phyloP scores from a whole-genome alignment of 1,140 invertebrate genomes.

The Ceratitis capitata region DNA sequence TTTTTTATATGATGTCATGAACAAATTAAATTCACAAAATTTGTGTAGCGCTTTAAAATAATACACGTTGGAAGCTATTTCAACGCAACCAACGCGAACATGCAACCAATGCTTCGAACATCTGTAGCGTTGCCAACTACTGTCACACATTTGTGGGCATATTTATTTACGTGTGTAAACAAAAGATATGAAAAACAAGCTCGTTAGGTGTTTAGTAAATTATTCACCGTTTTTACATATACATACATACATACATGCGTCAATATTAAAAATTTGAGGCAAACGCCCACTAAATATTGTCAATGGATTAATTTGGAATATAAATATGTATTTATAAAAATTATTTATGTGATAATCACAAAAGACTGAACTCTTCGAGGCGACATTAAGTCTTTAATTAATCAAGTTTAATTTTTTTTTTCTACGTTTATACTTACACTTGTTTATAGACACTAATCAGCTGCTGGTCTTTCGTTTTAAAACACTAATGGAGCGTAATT shows the following conservation, averaged over 20 bases:
- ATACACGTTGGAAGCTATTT: not conserved
- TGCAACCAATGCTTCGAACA: not conserved
- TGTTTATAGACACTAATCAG: not conserved
- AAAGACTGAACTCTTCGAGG: not conserved
- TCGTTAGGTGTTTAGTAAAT: slow-evolving; percentile 1
- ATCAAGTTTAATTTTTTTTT: not conserved
- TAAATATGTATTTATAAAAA: not conserved
- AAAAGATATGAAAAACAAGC: not conserved
- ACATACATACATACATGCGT: not conserved
- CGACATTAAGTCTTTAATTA: not conserved
- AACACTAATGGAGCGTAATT: not conserved
- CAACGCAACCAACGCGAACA: not conserved
- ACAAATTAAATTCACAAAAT: not conserved
- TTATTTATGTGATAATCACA: no score
- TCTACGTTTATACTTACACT: not conserved
- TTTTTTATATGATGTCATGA: not conserved
- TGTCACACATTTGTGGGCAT: not conserved
- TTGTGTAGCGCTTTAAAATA: not conserved
- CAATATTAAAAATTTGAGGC: not conserved
- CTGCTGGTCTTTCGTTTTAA: not conserved
- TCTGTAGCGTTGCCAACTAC: not conserved
- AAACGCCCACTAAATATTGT: not conserved
- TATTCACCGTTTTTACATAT: not conserved
- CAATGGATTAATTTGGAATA: not conserved
- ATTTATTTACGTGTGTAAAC: slow-evolving; percentile 1